These are phyloP conservation scores for Percopsis transmontana DNA, from an alignment of 2,113 vertebrate genomes.

Conservation along the genomic window DNA sequence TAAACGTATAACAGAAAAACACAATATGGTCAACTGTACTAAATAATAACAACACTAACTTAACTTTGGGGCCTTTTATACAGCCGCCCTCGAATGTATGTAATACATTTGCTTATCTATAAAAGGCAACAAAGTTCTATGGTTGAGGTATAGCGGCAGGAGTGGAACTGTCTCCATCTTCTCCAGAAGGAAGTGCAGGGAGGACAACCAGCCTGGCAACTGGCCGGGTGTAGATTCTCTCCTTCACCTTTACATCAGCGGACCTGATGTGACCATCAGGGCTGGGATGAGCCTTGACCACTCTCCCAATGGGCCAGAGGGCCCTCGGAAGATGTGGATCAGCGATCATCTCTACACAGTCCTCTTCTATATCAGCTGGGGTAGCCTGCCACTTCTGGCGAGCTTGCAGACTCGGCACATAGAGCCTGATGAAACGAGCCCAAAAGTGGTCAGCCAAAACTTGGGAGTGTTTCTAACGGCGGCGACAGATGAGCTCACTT, in stretches of 20 bases:
- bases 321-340: conserved; percentile 1
- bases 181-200: background rate
- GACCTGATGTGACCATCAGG: background rate
- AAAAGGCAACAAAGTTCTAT: too few species aligned
- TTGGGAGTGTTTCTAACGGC: background rate
- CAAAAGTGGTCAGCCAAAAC: background rate
- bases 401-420: background rate
- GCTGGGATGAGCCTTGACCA: background rate
- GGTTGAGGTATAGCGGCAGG: too few species aligned
- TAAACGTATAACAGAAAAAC: too few species aligned
- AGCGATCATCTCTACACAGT: background rate
- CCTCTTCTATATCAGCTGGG: too few species aligned
- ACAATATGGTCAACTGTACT: too few species aligned
- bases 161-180: too few species aligned
- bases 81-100: too few species aligned
- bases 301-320: background rate
- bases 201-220: background rate
- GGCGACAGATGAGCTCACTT: background rate
- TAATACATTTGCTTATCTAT: too few species aligned
- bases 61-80: too few species aligned
- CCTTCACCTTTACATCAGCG: background rate
- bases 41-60: too few species aligned
- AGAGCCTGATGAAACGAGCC: background rate
- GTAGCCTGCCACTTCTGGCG: background rate
- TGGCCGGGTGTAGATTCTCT: background rate